phyloP scores from a whole-genome alignment of 2,797 vertebrate genomes.

The Cheirogaleus major region DNA sequence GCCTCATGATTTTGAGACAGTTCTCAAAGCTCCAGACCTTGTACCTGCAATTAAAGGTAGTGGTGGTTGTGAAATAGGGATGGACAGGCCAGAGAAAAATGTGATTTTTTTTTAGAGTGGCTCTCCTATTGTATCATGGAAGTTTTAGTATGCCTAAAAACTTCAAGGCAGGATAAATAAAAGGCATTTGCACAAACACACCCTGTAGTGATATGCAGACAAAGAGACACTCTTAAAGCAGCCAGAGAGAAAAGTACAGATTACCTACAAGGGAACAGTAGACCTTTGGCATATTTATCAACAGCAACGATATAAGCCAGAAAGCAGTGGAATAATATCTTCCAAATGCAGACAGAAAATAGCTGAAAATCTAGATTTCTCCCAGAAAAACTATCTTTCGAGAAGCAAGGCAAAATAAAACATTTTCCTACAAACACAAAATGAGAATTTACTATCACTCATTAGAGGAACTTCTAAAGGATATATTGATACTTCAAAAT shows the following conservation, averaged over 20 bases:
- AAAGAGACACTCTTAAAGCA: constrained; percentile 9
- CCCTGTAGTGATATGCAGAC: background rate
- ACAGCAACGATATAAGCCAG: background rate
- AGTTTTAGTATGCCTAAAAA: background rate
- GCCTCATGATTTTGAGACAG: background rate
- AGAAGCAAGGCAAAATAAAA: background rate
- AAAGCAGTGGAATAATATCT: background rate
- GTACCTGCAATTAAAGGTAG: background rate
- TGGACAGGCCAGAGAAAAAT: background rate
- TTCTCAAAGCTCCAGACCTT: background rate
- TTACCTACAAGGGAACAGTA: background rate
- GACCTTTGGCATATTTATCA: background rate
- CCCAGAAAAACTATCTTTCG: background rate
- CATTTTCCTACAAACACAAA: background rate
- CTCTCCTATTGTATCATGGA: background rate
- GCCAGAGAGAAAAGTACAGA: background rate
- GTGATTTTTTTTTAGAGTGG: background rate
- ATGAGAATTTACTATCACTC: background rate
- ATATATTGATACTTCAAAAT: background rate
- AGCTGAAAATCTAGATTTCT: background rate
- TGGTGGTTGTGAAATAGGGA: background rate
- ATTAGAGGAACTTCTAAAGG: background rate
- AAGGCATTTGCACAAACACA: background rate
- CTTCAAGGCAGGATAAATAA: background rate
- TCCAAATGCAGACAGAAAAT: background rate